Evolutionary conservation across 2,797 vertebrate species (phyloP).

Genomic region (Urophycis tenuis): DNA sequence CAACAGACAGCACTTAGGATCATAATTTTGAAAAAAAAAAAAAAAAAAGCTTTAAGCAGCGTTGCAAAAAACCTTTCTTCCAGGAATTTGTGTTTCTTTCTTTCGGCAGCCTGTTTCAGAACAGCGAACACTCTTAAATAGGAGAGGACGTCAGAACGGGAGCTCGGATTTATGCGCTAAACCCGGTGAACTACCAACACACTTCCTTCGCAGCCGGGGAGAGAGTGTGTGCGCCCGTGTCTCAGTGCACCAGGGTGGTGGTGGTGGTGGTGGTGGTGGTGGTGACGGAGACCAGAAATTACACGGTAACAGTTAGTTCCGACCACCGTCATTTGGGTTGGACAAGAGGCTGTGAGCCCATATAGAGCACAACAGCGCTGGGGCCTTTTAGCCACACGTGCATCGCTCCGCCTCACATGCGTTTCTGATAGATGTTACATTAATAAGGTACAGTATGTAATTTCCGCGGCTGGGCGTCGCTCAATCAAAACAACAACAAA

Average conservation of each 20-base stretch:
- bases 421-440: no score
- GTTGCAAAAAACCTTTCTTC: background rate
- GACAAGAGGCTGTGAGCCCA: no score
- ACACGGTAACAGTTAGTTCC: no score
- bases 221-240: background rate
- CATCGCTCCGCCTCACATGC: no score
- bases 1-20: conserved; percentile 41
- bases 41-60: background rate
- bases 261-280: background rate
- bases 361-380: no score
- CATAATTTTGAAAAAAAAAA: background rate
- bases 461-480: no score
- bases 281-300: background rate
- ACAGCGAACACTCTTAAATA: background rate
- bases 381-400: no score
- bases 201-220: background rate
- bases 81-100: background rate
- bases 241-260: background rate
- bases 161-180: background rate
- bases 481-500: no score
- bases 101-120: background rate
- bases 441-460: no score
- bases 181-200: background rate
- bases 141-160: background rate
- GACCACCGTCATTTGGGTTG: no score